Evolutionary conservation across 2,113 vertebrate species (phyloP).

Genomic region (Eidolon helvum): DNA sequence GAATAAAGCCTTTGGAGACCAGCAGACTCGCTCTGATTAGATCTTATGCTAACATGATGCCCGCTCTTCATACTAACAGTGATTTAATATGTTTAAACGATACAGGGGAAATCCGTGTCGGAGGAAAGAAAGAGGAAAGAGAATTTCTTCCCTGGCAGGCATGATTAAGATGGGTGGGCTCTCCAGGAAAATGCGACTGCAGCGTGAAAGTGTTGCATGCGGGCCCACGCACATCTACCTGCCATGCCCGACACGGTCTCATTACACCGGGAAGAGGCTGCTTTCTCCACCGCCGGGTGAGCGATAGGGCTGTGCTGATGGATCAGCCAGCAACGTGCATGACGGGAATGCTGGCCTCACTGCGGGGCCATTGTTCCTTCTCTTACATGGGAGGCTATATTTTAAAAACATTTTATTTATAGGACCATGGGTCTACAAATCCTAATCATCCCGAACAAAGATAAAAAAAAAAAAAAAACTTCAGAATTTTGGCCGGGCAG

Average conservation of each 20-base stretch:
- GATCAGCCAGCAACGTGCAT: neutral
- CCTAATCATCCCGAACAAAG: neutral
- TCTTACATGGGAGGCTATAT: neutral
- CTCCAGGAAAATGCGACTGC: slow-evolving; percentile 31
- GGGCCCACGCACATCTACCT: slow-evolving; percentile 53
- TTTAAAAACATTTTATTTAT: neutral
- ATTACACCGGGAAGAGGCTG: slow-evolving; percentile 14
- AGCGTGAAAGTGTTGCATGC: neutral
- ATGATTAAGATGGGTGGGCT: slow-evolving; percentile 76
- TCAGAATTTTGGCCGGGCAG: neutral
- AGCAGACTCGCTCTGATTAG: slow-evolving; percentile 82
- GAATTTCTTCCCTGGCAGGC: slow-evolving; percentile 77
- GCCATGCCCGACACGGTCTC: neutral
- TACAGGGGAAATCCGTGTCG: slow-evolving; percentile 79
- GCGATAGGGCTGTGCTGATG: neutral
- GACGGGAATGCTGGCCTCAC: neutral
- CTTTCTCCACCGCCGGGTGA: slow-evolving; percentile 1
- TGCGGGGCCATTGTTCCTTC: neutral
- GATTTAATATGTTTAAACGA: slow-evolving; percentile 84
- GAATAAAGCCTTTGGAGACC: slow-evolving; percentile 83
- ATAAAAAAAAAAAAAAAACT: neutral
- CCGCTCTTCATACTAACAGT: slow-evolving; percentile 80
- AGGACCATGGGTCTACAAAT: neutral
- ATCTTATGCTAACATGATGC: slow-evolving; percentile 84
- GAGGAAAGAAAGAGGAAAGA: slow-evolving; percentile 48